Conservation (phyloP, 2,888 invertebrate species). For the Thysanoteuthis rhombus region DNA sequence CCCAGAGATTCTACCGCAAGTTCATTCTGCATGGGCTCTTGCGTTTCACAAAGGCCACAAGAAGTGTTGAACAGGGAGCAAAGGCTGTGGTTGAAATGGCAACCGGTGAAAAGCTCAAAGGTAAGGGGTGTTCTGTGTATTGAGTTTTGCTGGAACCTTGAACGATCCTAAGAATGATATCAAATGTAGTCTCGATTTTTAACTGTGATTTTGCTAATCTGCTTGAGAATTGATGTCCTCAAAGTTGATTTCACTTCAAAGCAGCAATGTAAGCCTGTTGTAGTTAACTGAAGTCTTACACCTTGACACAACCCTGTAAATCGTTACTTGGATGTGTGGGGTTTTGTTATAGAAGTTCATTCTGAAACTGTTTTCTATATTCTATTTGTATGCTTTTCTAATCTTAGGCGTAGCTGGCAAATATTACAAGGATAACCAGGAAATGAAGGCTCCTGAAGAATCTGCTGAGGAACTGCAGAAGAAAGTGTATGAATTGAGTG, state of each 20-base stretch:
- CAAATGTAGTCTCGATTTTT: too few relatives aligned
- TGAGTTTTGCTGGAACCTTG: too few relatives aligned
- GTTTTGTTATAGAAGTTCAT: too few relatives aligned
- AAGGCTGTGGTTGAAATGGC: slow-evolving; percentile 47
- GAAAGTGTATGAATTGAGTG: slow-evolving; percentile 57
- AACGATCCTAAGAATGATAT: too few relatives aligned
- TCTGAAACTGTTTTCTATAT: too few relatives aligned
- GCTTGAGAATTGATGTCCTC: too few relatives aligned
- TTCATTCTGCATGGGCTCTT: slow-evolving; percentile 48
- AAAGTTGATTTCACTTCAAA: too few relatives aligned
- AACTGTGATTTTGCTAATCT: too few relatives aligned
- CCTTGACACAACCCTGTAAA: background rate
- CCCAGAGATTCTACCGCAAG: slow-evolving; percentile 46
- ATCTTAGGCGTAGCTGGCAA: slow-evolving; percentile 52
- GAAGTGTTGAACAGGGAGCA: slow-evolving; percentile 49
- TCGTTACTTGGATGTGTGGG: background rate
- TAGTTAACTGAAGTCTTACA: too few relatives aligned
- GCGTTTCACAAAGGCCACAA: slow-evolving; percentile 46
- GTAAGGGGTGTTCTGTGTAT: slow-evolving; percentile 35
- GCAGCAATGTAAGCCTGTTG: too few relatives aligned
- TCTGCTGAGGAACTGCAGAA: slow-evolving; percentile 57
- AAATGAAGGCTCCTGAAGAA: slow-evolving; percentile 53
- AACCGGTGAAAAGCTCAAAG: slow-evolving; percentile 53
- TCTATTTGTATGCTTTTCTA: background rate
- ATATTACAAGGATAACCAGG: slow-evolving; percentile 50